Evolutionary conservation across 2,113 vertebrate species (phyloP).

Genomic region (Cathartes aura): DNA sequence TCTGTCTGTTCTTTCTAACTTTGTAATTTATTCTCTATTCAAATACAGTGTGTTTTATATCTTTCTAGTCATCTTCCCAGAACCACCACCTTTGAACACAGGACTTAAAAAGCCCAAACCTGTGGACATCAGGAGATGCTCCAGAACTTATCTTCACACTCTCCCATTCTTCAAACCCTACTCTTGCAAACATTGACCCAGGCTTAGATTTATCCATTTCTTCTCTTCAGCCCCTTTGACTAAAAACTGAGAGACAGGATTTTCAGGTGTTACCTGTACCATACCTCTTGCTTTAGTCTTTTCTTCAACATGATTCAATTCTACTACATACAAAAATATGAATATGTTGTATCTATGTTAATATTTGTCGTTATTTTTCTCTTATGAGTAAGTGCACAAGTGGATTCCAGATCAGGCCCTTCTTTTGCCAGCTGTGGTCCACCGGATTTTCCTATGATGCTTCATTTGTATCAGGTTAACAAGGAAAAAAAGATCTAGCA

Average conservation of each 20-base stretch:
- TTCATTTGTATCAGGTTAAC: not conserved
- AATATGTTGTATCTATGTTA: not conserved
- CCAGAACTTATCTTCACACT: not conserved
- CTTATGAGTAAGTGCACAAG: not conserved
- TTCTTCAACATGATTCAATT: not conserved
- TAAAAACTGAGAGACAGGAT: not conserved
- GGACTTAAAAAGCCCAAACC: not conserved
- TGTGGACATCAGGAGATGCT: not conserved
- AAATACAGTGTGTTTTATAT: not conserved
- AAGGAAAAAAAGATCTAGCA: not conserved
- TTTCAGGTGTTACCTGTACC: not conserved
- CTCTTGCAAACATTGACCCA: not conserved
- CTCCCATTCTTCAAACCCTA: not conserved
- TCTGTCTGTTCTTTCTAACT: not conserved
- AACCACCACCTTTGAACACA: not conserved
- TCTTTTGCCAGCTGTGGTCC: not conserved
- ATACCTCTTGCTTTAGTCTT: not conserved
- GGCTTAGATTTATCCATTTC: not conserved
- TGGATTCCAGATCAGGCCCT: not conserved
- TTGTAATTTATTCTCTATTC: not conserved
- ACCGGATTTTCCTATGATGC: not conserved
- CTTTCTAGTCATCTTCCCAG: not conserved
- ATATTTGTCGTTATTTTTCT: not conserved
- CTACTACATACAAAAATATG: not conserved
- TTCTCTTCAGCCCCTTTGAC: not conserved